Evolutionary conservation across 2,113 vertebrate species (phyloP), one percentile per base, ranked within the genome.

Genomic region (Ranitomeya variabilis): DNA sequence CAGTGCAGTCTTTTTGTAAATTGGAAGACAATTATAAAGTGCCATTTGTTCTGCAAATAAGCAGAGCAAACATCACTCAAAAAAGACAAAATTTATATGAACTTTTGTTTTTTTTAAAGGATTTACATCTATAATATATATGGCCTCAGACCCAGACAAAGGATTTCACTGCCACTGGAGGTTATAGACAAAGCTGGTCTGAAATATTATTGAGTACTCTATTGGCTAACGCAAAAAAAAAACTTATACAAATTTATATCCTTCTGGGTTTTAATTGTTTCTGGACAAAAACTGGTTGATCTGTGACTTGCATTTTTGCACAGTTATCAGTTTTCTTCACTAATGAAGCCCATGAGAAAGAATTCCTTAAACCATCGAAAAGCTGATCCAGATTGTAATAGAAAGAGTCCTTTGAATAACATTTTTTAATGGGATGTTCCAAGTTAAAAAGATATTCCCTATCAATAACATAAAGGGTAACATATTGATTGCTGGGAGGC

Each of bases 1-100:
- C 71, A 67, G 19, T 64, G 57, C 54, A 80, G 80, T 69, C 67
- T 80, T 64, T 80, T 80, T 86, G 26, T 12, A 77, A 86, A 86
- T 74, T 77, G 71, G 55, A 86, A 78, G 21, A 64, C 57, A 10
- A 64, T 78, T 64, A 86, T 57, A 66, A 85, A 59, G 69, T 60
- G 69, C 71, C 69, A 64, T 66, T 66, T 66, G 59, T 51, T 83
- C 60, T 51, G 60, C 62, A 67, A 83, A 83, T 66, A 83, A 45
- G 51, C 31, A 45, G 15, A 51, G 51, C 64, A 83, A 66, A 66
- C 81, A 67, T 69, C 73, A 76, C 12, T 76, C 45, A 76, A 76
- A 45, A 12, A 76, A 19, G 26, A 76, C 16, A 10, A 21, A 11
- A 51, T 76, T 51, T 76, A 52, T 54, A 18, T 8, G 45, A 73